A percentile compares a stretch with the other conserved stretches of the same genome.
Evolutionary conservation across 2,888 invertebrate species (phyloP).

Genomic region (Lycia hirtaria): DNA sequence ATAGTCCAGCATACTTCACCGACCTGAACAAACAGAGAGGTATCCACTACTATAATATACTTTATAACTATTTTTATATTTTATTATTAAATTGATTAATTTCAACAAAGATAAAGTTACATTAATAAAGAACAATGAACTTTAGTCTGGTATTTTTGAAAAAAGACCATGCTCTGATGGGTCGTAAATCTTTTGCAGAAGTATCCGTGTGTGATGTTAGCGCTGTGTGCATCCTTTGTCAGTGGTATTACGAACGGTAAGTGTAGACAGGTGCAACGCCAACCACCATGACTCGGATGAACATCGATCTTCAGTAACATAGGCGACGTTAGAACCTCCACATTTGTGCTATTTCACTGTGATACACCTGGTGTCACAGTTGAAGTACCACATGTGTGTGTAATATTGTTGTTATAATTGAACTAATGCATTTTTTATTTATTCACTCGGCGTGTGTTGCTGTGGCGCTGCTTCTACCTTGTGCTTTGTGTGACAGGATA

Average conservation of each 20-base stretch:
- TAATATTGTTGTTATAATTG: conserved; percentile 65
- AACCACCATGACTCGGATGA: conserved; percentile 69
- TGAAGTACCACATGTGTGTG: conserved; percentile 68
- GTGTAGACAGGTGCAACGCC: conserved; percentile 85
- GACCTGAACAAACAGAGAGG: conserved; percentile 85
- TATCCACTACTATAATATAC: conserved; percentile 82
- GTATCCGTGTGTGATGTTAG: conserved; percentile 88
- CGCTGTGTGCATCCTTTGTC: conserved; percentile 88
- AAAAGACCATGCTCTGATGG: conserved; percentile 86
- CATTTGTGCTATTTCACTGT: conserved; percentile 71
- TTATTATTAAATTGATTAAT: conserved; percentile 43
- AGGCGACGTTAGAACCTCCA: conserved; percentile 64
- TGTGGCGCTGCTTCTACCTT: conserved; percentile 86
- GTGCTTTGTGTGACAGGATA: conserved; percentile 87
- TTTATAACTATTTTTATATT: conserved; percentile 70
- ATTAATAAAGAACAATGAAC: conserved; percentile 37
- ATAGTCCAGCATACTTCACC: conserved; percentile 86
- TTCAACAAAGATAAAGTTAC: conserved; percentile 46
- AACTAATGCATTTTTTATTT: conserved; percentile 84
- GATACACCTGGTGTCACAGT: conserved; percentile 53
- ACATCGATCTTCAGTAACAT: conserved; percentile 65
- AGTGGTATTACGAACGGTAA: conserved; percentile 88
- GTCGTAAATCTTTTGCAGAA: conserved; percentile 93
- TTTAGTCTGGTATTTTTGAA: conserved; percentile 62
- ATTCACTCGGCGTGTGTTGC: conserved; percentile 86